Percentiles rank a stretch among this genome's conserved stretches.
Conservation (phyloP, 2,797 vertebrate species). For the Sitta carolinensis region DNA sequence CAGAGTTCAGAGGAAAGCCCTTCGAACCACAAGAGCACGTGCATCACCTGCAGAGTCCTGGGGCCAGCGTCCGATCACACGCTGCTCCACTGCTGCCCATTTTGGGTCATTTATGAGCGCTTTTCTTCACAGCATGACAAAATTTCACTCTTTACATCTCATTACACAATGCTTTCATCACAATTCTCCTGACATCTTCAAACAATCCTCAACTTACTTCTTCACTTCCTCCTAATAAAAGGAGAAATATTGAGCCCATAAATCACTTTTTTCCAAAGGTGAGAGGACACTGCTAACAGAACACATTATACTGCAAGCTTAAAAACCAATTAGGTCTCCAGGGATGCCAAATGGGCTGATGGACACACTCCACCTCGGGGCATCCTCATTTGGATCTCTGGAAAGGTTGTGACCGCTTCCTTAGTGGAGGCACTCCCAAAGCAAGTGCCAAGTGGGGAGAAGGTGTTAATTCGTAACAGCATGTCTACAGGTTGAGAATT, state of each 20-base stretch:
- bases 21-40: neutral
- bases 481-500: neutral
- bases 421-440: neutral
- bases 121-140: conserved; percentile 50
- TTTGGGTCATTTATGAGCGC: conserved; percentile 43
- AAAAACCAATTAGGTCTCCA: neutral
- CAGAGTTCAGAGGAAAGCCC: conserved; percentile 12
- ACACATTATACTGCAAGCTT: neutral
- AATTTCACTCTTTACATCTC: conserved; percentile 83
- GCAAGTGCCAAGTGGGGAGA: neutral
- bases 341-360: neutral
- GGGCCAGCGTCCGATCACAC: neutral
- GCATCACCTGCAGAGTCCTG: neutral
- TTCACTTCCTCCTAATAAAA: conserved; percentile 13
- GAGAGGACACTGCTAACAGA: neutral
- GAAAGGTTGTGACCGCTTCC: neutral
- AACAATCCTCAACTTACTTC: conserved; percentile 42
- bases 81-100: neutral
- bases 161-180: conserved; percentile 85
- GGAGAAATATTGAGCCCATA: neutral
- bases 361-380: neutral
- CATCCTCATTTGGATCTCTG: neutral
- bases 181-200: conserved; percentile 79
- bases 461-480: neutral
- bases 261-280: conserved; percentile 9